phyloP scores from a whole-genome alignment of 2,888 invertebrate genomes.

The Diachrysia chrysitis region DNA sequence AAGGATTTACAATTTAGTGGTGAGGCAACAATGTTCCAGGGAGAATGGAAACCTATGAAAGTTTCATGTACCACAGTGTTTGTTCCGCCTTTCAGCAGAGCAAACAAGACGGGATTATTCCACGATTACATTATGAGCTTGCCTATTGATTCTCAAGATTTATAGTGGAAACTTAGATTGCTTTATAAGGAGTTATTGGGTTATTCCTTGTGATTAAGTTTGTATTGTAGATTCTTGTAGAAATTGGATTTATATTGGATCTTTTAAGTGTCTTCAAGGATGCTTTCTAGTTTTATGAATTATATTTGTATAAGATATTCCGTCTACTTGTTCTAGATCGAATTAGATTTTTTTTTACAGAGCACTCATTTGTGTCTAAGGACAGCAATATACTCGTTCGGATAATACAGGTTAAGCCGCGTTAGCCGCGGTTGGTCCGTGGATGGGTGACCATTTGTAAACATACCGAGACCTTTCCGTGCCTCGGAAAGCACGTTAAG shows the following conservation, averaged over 20 bases:
- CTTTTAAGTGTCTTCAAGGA: background rate
- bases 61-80: background rate
- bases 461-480: too few species aligned
- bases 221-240: background rate
- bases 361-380: too few species aligned
- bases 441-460: too few species aligned
- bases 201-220: background rate
- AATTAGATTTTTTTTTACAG: too few species aligned
- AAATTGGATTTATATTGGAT: background rate
- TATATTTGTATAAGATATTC: too few species aligned
- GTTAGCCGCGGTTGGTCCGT: too few species aligned
- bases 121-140: background rate
- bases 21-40: background rate
- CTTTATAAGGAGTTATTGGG: conserved; percentile 2
- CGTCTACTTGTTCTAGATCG: too few species aligned
- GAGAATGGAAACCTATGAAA: background rate
- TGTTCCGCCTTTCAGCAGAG: conserved; percentile 29
- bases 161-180: background rate
- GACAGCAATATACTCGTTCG: too few species aligned
- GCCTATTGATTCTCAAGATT: conserved; percentile 1
- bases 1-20: background rate
- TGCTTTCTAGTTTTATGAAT: background rate
- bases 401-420: too few species aligned
- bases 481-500: too few species aligned
- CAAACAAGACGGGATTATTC: conserved; percentile 10